Evolutionary conservation across 2,888 invertebrate species (phyloP), one percentile per base, ranked within the genome.

Genomic region (Meta bourneti): DNA sequence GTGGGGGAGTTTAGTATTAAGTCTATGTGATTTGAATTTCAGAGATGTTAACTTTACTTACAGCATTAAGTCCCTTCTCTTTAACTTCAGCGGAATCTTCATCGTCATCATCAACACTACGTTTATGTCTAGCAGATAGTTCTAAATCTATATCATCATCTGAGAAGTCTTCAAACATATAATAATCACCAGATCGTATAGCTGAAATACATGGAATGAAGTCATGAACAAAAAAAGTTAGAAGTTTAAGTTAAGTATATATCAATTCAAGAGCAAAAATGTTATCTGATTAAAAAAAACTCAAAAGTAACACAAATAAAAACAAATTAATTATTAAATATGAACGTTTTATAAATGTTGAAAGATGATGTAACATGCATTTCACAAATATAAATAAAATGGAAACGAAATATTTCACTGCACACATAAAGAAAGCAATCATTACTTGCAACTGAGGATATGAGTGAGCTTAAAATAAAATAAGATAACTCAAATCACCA

Each of bases 121-220:
- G 84, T 71, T 91, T 92, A 54, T 90, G 91, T 80, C 92, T 85
- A 9, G 91, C 86, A 79, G 92, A 93, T 48, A 93, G 89, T 83
- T 93, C 94, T 49, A 94, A 90, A 72, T 94, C 94, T 93, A 97
- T 96, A 91, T 97, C 97, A 94, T 97, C 97, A 94, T 97, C 97
- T 7, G 94, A 93, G 94, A 97, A 96, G 94, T 99, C 98, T 94
- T 99, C 99, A 95, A 99, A 99, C 98, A 99, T 98, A 95, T 99
- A 99, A 95, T 99, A 99, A 95, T 99, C 99, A 20, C 99, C 99
- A 92, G 99, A 99, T 84, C 99, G 97, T 91, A 99, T 97, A 84
- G 99, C 99, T 99, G 96, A 84, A 95, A 95, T 92, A 83, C 79
- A 91, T n/a, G 54, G 11, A n/a, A 70, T 6, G 19, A 75, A 48